Percentiles rank a stretch among this genome's conserved stretches.
These are phyloP conservation scores for Laothoe populi DNA, from an alignment of 2,888 invertebrate genomes.

Conservation along the genomic window DNA sequence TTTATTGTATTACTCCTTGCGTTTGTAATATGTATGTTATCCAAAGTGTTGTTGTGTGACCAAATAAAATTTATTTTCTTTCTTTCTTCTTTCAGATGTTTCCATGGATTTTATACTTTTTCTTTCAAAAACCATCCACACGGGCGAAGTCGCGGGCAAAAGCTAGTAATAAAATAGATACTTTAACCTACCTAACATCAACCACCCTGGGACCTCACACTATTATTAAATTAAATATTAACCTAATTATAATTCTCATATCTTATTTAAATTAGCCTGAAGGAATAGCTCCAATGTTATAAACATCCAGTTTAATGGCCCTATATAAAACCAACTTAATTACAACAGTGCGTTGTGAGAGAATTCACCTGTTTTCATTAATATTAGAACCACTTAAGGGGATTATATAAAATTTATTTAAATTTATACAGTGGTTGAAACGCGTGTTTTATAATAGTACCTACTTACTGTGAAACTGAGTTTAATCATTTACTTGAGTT, in stretches of 20 bases:
- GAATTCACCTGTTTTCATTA: slow-evolving; percentile 50
- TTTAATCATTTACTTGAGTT: neutral
- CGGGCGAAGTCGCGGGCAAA: no score
- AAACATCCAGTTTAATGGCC: slow-evolving; percentile 18
- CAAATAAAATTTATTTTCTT: no score
- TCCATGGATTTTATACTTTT: no score
- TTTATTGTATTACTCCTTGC: no score
- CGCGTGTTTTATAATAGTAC: neutral
- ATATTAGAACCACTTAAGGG: slow-evolving; percentile 38
- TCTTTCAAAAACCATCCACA: no score
- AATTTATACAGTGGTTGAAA: slow-evolving; percentile 20
- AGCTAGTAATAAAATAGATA: no score
- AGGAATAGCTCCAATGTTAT: neutral
- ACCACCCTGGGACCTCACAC: no score
- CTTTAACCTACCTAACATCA: no score
- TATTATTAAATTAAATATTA: neutral
- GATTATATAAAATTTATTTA: slow-evolving; percentile 28
- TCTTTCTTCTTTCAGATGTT: no score
- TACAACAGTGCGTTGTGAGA: slow-evolving; percentile 39
- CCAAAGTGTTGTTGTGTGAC: no score
- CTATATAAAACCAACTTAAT: slow-evolving; percentile 26
- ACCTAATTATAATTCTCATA: neutral
- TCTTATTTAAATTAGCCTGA: slow-evolving; percentile 8
- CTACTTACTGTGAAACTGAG: no score
- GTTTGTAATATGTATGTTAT: no score